These are phyloP conservation scores for Drosophila tanythrix DNA, from an alignment of 2,888 invertebrate genomes.

Conservation along the genomic window DNA sequence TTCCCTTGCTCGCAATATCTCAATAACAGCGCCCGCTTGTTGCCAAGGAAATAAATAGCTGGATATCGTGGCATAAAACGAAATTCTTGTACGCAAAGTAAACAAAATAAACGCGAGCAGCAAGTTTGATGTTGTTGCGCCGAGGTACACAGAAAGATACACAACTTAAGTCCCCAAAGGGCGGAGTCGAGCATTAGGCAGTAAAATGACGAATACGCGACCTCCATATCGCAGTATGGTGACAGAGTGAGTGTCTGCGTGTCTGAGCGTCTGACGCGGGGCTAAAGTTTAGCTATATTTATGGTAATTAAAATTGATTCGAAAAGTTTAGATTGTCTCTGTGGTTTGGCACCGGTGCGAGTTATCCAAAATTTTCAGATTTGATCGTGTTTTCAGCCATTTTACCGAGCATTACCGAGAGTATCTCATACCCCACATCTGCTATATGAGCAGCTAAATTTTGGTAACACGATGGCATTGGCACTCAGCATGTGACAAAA, in stretches of 20 bases:
- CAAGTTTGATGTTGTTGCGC: constrained; percentile 35
- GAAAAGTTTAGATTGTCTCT: constrained; percentile 81
- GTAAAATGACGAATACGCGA: constrained; percentile 61
- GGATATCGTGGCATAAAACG: constrained; percentile 27
- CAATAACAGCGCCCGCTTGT: constrained; percentile 34
- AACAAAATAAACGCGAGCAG: constrained; percentile 44
- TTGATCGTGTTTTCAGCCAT: constrained; percentile 50
- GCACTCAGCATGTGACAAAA: constrained; percentile 75
- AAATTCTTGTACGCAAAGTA: constrained; percentile 43
- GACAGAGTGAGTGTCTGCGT: constrained; percentile 41
- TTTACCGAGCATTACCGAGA: constrained; percentile 35
- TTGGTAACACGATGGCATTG: constrained; percentile 44
- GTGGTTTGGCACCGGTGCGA: constrained; percentile 64
- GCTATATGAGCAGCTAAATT: constrained; percentile 12
- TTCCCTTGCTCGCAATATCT: neutral
- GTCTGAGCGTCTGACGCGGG: constrained; percentile 29
- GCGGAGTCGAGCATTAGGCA: constrained; percentile 20
- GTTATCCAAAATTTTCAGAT: constrained; percentile 47
- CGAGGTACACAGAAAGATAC: constrained; percentile 43
- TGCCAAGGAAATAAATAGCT: constrained; percentile 58
- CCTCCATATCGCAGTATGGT: constrained; percentile 38
- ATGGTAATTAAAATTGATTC: constrained; percentile 82
- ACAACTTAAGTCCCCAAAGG: constrained; percentile 50
- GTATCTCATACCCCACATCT: constrained; percentile 23
- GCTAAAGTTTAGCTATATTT: constrained; percentile 75